phyloP scores from a whole-genome alignment of 1,140 invertebrate species.

The Musca vetustissima region DNA sequence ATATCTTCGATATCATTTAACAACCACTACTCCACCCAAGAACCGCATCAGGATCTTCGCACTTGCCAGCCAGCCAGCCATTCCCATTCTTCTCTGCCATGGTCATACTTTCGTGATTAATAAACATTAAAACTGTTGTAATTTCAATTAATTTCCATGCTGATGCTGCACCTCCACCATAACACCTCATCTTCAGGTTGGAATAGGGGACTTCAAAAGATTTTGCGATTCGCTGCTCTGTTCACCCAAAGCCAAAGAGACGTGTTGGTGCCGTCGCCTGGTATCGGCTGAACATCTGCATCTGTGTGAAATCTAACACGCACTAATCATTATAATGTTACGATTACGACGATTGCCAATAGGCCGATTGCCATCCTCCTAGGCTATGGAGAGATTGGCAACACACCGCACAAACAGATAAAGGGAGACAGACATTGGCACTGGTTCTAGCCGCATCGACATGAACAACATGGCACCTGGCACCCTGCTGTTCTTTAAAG shows the following conservation, averaged over 20 bases:
- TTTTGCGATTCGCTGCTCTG: background rate
- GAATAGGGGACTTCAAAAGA: constrained; percentile 14
- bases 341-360: constrained; percentile 16
- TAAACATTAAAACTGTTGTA: constrained; percentile 31
- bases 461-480: background rate
- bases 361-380: too few species aligned
- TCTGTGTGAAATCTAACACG: constrained; percentile 29
- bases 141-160: constrained; percentile 33
- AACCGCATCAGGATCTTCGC: background rate
- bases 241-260: too few species aligned
- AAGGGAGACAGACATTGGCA: background rate
- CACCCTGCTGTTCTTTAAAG: constrained; percentile 30
- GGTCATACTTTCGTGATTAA: constrained; percentile 24
- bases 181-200: too few species aligned
- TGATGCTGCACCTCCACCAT: constrained; percentile 18
- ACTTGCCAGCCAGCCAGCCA: background rate
- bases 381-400: background rate
- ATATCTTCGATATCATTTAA: too few species aligned
- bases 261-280: background rate
- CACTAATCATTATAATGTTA: constrained; percentile 22
- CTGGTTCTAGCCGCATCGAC: background rate
- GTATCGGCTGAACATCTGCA: background rate
- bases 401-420: background rate
- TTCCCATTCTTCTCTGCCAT: background rate
- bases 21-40: background rate